Base-by-base conservation (phyloP, 2,888 invertebrate genomes). In the Xestia rhomboidea region DNA sequence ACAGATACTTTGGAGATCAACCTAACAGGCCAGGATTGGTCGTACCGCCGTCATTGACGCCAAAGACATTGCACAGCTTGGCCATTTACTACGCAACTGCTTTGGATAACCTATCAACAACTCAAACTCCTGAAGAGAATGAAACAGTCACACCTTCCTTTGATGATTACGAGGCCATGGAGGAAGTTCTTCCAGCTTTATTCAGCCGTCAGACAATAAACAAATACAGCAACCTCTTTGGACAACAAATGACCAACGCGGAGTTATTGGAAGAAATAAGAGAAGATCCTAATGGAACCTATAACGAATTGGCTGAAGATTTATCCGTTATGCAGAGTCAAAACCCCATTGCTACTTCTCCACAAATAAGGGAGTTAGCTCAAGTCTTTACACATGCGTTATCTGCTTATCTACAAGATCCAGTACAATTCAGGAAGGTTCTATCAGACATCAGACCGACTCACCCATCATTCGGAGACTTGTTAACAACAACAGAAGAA, bases 301-400 rank as follows among this genome's bases (percentile, higher is more conserved):
- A 95, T 85, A 95, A 95, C 73, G 95, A 96, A 85, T 93, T 97
- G 44, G 93, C 93, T 46, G 96, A 96, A 80, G 97, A 98, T 90
- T 92, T 97, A 18, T 96, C 97, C 66, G 94, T 97, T 74, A 97
- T 97, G 89, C 97, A 98, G 93, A 97, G 98, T 88, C 97, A 97
- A 89, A 97, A 97, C 38, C 97, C 98, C 0, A 92, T 98, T 11
- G 97, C 97, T 21, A 96, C 93, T 51, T 97, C 94, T 82, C 97
- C 98, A n/a, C 97, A 98, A 93, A 97, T 98, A 0, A 97, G 98
- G 72, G 98, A 98, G 93, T 93, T 98, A 8, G 98, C 98, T 0
- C 98, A 98, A 93, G 98, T 98, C 7, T 99, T 99, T 89, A 98
- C 98, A 0, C 98, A 98, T 90, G 98, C 98, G 0, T 93, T 99